Evolutionary conservation across 2,113 vertebrate species (phyloP), one percentile per base, ranked within the genome.

Genomic region (Tachuris rubrigastra): DNA sequence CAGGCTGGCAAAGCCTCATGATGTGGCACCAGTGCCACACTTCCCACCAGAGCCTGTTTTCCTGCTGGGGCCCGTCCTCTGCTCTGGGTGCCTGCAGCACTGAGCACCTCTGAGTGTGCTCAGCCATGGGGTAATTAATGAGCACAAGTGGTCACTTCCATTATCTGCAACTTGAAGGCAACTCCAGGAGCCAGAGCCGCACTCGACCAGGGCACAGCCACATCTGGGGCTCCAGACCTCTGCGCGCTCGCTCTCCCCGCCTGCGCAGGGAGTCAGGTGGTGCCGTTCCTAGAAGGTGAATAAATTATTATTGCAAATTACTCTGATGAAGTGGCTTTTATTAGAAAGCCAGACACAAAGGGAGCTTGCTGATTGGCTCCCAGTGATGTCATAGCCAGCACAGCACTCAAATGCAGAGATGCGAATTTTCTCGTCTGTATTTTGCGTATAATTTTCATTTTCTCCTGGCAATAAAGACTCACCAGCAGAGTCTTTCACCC

Each of bases 331-430:
- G 95, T 90, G 85, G 91, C 85, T 91, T 89, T 96, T 95, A 95
- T 97, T 96, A 95, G 95, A 91, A 95, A 93, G 92, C 87, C 86
- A 96, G 95, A 94, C 95, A 97, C 95, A 96, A 97, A 97, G 95
- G 81, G 52, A 90, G 82, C 47, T 59, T 88, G 69, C 90, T 86
- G 96, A 98, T 97, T 98, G 97, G 97, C 87, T 96, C 37, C 2
- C 53, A 85, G 93, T 98, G 97, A 98, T 96, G 96, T 98, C 97
- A 98, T 96, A 82, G 83, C 78, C 89, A 13, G 95, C 95, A 83
- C 92, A 87, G 88, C 86, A 81, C 92, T 84, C 78, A 72, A 85
- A 89, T 0, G 7, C 77, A 89, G 71, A 83, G 76, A 90, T 49
- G 66, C 20, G 2, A 71, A 75, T 85, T 95, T 85, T 77, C 78